Percentiles rank a stretch among this genome's conserved stretches.
phyloP scores from a whole-genome alignment of 2,797 vertebrate genomes.

The Cyclopterus lumpus region DNA sequence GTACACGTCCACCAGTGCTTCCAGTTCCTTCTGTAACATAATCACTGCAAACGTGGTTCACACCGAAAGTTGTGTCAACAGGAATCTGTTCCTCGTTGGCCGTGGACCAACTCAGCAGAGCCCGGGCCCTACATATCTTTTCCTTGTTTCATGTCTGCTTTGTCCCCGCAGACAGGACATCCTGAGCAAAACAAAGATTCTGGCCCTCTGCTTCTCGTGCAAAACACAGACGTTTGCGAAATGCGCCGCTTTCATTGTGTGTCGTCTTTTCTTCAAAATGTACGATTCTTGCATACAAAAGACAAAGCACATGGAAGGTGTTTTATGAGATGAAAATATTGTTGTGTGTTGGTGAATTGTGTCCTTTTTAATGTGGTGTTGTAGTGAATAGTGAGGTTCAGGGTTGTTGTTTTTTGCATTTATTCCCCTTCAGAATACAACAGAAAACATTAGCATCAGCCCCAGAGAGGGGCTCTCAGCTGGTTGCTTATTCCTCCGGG shows the following conservation, averaged over 20 bases:
- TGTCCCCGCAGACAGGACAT: constrained; percentile 73
- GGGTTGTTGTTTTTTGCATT: constrained; percentile 27
- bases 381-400: constrained; percentile 26
- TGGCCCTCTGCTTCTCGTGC: constrained; percentile 30
- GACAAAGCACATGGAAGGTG: neutral
- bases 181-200: constrained; percentile 72
- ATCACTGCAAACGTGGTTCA: constrained; percentile 28
- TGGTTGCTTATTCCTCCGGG: constrained; percentile 51
- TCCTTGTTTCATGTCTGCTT: constrained; percentile 66
- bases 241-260: constrained; percentile 12
- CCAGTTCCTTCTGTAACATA: constrained; percentile 5
- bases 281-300: constrained; percentile 3
- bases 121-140: constrained; percentile 45
- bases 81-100: constrained; percentile 64
- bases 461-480: constrained; percentile 39
- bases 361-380: constrained; percentile 27
- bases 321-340: constrained; percentile 5
- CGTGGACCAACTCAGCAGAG: constrained; percentile 32
- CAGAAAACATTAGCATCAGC: constrained; percentile 26
- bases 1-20: constrained; percentile 13
- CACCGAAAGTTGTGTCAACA: constrained; percentile 64
- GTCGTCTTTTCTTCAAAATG: constrained; percentile 29
- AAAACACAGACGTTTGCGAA: constrained; percentile 34
- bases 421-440: constrained; percentile 41
- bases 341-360: constrained; percentile 12